These are phyloP conservation scores for Chaetorhynchus papuensis DNA, from an alignment of 2,113 vertebrate species.

Conservation along the genomic window DNA sequence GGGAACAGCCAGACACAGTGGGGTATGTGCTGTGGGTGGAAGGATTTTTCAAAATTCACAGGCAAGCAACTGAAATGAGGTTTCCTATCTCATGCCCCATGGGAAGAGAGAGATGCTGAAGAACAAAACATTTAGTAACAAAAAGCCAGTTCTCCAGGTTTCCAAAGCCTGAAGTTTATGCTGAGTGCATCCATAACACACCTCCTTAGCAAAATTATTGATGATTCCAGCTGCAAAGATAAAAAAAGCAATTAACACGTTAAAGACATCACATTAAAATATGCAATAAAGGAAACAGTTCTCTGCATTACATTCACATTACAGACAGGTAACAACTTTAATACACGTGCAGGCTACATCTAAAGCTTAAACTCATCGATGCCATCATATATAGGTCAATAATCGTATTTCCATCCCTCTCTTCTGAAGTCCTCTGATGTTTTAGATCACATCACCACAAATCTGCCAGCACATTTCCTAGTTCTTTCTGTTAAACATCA, in stretches of 20 bases:
- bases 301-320: not conserved
- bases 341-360: not conserved
- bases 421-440: not conserved
- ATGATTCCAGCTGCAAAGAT: conserved; percentile 19
- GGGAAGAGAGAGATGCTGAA: not conserved
- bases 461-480: not conserved
- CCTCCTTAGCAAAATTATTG: not conserved
- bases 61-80: not conserved
- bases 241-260: conserved; percentile 39
- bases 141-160: not conserved
- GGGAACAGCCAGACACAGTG: not conserved
- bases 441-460: not conserved
- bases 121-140: not conserved
- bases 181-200: not conserved
- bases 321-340: not conserved
- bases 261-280: conserved; percentile 41
- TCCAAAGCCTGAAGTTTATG: not conserved
- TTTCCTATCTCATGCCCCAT: not conserved
- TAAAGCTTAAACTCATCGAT: conserved; percentile 41
- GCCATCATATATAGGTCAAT: not conserved
- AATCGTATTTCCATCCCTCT: conserved; percentile 40
- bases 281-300: not conserved
- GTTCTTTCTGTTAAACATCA: conserved; percentile 37
- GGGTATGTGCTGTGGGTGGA: not conserved
- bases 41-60: not conserved